phyloP scores from a whole-genome alignment of 2,113 vertebrate genomes.

The Miniopterus natalensis region DNA sequence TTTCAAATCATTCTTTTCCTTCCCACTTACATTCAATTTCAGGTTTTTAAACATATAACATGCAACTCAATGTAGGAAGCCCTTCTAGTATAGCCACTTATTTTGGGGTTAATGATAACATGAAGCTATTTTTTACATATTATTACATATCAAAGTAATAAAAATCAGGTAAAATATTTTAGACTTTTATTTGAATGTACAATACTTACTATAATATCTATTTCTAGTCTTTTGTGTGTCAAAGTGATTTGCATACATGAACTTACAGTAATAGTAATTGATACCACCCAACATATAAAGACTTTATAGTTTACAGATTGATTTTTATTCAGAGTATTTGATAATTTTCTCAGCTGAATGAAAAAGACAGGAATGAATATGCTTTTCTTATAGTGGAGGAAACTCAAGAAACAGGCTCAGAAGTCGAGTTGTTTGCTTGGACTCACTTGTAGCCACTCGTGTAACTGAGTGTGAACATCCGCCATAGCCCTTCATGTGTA shows the following conservation, averaged over 20 bases:
- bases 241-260: not conserved
- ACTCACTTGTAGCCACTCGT: no score
- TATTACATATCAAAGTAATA: not conserved
- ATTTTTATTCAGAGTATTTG: not conserved
- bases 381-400: not conserved
- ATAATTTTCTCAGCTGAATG: not conserved
- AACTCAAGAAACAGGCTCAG: not conserved
- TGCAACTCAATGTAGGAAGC: not conserved
- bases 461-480: not conserved
- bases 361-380: not conserved
- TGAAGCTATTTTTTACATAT: not conserved
- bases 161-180: conserved; percentile 27
- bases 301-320: not conserved
- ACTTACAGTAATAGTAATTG: not conserved
- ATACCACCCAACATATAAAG: not conserved
- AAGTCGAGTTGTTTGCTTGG: not conserved
- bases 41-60: not conserved
- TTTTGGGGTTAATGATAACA: not conserved
- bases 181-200: not conserved
- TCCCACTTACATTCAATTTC: not conserved
- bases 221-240: not conserved
- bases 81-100: not conserved
- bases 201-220: not conserved
- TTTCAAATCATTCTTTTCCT: not conserved
- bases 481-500: not conserved